Conservation (phyloP, 2,797 vertebrate species). For the Gymnothorax javanicus region DNA sequence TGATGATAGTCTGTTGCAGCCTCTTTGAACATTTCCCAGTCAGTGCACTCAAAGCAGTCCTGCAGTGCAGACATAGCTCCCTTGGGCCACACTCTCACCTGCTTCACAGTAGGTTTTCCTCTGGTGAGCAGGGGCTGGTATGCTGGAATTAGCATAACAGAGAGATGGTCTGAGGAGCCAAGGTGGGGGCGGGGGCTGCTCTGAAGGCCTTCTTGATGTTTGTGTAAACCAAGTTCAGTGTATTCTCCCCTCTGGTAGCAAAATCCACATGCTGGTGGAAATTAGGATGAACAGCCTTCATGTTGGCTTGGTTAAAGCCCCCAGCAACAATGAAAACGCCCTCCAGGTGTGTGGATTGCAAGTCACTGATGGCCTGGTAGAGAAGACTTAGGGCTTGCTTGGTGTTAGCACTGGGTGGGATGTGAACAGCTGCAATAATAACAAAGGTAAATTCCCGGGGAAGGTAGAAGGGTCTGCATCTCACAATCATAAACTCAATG, state of each 20-base stretch:
- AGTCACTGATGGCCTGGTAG: too few relatives aligned
- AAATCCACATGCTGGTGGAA: constrained; percentile 14
- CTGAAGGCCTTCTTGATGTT: not conserved
- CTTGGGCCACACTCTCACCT: too few relatives aligned
- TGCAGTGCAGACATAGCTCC: too few relatives aligned
- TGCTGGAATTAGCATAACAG: too few relatives aligned
- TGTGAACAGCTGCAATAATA: constrained; percentile 12
- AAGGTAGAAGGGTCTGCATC: constrained; percentile 13
- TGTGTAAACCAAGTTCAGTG: not conserved
- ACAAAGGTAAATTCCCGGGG: constrained; percentile 7
- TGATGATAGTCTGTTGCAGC: not conserved
- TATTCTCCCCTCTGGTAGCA: constrained; percentile 15
- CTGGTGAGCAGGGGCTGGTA: too few relatives aligned
- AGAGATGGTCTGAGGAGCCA: too few relatives aligned
- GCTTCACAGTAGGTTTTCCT: too few relatives aligned
- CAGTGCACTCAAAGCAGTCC: not conserved
- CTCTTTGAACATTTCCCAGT: not conserved
- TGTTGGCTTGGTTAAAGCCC: constrained; percentile 14
- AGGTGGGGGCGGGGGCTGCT: too few relatives aligned
- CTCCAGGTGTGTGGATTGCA: constrained; percentile 1
- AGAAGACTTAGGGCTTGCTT: not conserved
- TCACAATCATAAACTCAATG: constrained; percentile 6
- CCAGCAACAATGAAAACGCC: constrained; percentile 1
- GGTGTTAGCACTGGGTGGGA: not conserved
- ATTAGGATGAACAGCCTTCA: not conserved